Evolutionary conservation across 1,140 invertebrate species (phyloP), one percentile per base, ranked within the genome.

Genomic region (Drosophila paulistorum): DNA sequence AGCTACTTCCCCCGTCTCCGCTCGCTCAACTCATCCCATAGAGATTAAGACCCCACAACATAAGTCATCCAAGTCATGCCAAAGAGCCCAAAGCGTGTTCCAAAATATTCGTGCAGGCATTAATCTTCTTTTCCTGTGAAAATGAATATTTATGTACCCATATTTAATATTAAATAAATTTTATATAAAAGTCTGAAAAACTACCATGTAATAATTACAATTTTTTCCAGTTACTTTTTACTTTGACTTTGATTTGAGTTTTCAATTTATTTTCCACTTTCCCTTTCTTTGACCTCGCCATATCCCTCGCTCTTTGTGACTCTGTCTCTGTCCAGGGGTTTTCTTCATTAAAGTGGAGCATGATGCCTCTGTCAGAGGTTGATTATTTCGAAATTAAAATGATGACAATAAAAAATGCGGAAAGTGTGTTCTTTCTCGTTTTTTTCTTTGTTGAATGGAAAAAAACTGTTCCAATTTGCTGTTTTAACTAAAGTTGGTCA

Each of bases 301-400:
- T 51, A 11, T 20, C 20, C 1, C 17, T 51, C 45, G 10, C 45
- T 51, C 45, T 11, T 20, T 23, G 1, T 30, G 30, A 30, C 45
- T 59, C 30, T 58, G n/a, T 58, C n/a, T 13, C 11, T 26, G 23
- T 35, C 3, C 10, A 35, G 55, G 33, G 55, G 30, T 59, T 59
- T 59, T 9, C 45, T 51, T 59, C 33, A 59, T 59, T 59, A 59
- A 59, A 33, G 33, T 37, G 30, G 33, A 59, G 57, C 30, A 59
- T 5, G 14, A 37, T 59, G 57, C n/a, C 57, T 51, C 13, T 37
- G 30, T 37, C 35, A 11, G 14, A 17, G 35, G 57, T 59, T 59
- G 57, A 59, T 59, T 59, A 59, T 59, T 59, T 59, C 14, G 30
- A 59, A 39, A 59, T 59, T 33, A 59, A 59, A 59, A 58, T 17